Base-by-base conservation (phyloP, 1,140 invertebrate genomes). In the Neotoxoptera formosana region DNA sequence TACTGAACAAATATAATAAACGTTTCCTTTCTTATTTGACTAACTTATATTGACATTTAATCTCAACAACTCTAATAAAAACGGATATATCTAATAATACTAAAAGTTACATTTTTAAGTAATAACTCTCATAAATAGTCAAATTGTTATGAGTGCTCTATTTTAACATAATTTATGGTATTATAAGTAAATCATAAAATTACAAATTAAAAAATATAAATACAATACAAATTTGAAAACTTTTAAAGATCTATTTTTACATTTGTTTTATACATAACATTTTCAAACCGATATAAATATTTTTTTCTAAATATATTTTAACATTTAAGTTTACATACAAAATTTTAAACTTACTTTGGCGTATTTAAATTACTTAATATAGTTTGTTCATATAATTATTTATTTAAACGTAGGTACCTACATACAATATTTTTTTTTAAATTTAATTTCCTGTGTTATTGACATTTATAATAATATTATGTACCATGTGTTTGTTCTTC, bases 1-100 rank as follows among this genome's bases (percentile, higher is more conserved):
- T 11, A 81, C 7, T 47, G 41, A 81, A 81, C 90, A 76, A 91
- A 91, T 60, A 56, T 45, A 67, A 91, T 91, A 91, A 91, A 91
- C 7, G 47, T 91, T 76, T 91, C 8, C 20, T 91, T 91, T 91
- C 3, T 60, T 86, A 86, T 25, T 87, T 87, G 30, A 48, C 84
- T 48, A 87, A n/a, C 84, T 87, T 87, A 48, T 87, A 48, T 87
- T 51, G 47, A 53, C 11, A 53, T 89, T 89, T 89, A 89, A 89
- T 89, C 47, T 36, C 30, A 89, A 89, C 87, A 36, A 89, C 34
- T 53, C n/a, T 89, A 53, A 89, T 51, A 53, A 53, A 47, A 89
- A 51, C 87, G 87, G 23, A 86, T 86, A 86, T 86, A 83, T 86
- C 36, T 41, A 48, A 87, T 87, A 51, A 48, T 84, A 84, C 21